Conservation (phyloP, 2,797 vertebrate species). For the Arnoldichthys spilopterus region DNA sequence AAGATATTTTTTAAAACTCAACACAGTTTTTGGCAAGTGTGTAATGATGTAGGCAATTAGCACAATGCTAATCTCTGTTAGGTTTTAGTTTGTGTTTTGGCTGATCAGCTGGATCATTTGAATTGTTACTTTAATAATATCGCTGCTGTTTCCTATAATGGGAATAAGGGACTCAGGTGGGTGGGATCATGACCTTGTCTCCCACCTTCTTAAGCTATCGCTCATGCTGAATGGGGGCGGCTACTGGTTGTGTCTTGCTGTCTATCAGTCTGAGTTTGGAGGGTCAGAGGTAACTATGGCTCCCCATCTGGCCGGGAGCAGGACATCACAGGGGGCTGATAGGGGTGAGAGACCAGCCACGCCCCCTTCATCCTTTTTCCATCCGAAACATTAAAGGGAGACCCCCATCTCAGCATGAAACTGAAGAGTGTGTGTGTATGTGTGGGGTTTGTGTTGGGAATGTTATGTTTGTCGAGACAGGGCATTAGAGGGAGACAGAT, state of each 20-base stretch:
- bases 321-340: slow-evolving; percentile 56
- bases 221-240: slow-evolving; percentile 51
- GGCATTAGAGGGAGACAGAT: slow-evolving; percentile 60
- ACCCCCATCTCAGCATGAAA: slow-evolving; percentile 41
- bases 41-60: too few relatives aligned
- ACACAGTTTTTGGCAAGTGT: too few relatives aligned
- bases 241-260: slow-evolving; percentile 49
- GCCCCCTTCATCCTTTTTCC: slow-evolving; percentile 36
- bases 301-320: slow-evolving; percentile 76
- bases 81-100: too few relatives aligned
- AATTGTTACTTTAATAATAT: slow-evolving; percentile 43
- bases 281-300: slow-evolving; percentile 77
- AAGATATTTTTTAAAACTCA: too few relatives aligned
- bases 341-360: slow-evolving; percentile 60
- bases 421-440: slow-evolving; percentile 31
- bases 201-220: slow-evolving; percentile 57
- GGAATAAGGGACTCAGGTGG: slow-evolving; percentile 54
- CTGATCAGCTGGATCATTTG: too few relatives aligned
- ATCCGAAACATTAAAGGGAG: slow-evolving; percentile 34
- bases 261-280: slow-evolving; percentile 53
- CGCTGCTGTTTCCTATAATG: slow-evolving; percentile 30
- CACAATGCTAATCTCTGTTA: too few relatives aligned
- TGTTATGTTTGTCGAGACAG: slow-evolving; percentile 48
- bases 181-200: slow-evolving; percentile 51
- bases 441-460: slow-evolving; percentile 15